Conservation (phyloP, 2,113 vertebrate genomes). For the human region GRCh38 chr14:56020501-56021000, state of each 20-base stretch:
- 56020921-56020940: background rate
- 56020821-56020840: background rate
- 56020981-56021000: background rate
- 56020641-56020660: background rate
- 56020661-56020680: background rate
- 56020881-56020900: background rate
- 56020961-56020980: background rate
- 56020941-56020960: background rate
- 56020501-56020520: slow-evolving; percentile 43
- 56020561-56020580: slow-evolving; percentile 59
- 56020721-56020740: background rate
- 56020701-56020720: background rate
- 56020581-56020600: background rate
- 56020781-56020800: background rate
- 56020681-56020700: background rate
- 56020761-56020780: background rate
- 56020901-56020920: background rate
- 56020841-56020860: background rate
- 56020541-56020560: slow-evolving; percentile 73
- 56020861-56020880: background rate
- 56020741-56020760: background rate
- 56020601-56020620: background rate
- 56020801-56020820: background rate
- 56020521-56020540: slow-evolving; percentile 65
- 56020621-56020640: background rate